Conservation (phyloP, 64 coral and sea anemone genomes). For the Montipora sp. region DNA sequence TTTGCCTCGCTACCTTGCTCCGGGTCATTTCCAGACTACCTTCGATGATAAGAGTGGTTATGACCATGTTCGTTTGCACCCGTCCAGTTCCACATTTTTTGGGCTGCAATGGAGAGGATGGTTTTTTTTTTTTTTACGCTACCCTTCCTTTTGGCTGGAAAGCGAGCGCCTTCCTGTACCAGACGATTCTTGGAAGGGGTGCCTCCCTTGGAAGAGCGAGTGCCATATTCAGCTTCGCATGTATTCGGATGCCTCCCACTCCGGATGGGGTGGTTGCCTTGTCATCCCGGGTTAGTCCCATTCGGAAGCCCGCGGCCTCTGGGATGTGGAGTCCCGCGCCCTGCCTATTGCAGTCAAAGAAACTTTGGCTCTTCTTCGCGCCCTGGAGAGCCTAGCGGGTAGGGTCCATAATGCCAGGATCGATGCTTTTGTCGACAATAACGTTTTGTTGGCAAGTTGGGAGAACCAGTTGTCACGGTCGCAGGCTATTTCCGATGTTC, state of each 20-base stretch:
- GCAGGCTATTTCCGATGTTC: neutral
- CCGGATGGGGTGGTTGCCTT: constrained; percentile 26
- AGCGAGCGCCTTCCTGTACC: too few relatives aligned
- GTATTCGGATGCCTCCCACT: constrained; percentile 15
- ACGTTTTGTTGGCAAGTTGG: constrained; percentile 1
- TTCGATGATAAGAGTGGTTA: too few relatives aligned
- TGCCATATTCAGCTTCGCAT: constrained; percentile 1
- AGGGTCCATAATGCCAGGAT: neutral
- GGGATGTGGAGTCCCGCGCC: neutral
- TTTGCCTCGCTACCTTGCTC: too few relatives aligned
- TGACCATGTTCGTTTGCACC: too few relatives aligned
- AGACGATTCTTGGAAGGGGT: constrained; percentile 23
- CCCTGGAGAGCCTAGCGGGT: neutral
- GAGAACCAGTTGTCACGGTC: constrained; percentile 17
- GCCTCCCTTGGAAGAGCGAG: constrained; percentile 9
- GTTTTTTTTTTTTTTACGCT: neutral
- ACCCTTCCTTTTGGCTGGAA: too few relatives aligned
- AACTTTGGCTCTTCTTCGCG: constrained; percentile 13
- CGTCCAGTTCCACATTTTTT: too few relatives aligned
- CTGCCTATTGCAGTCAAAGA: constrained; percentile 29
- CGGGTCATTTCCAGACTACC: too few relatives aligned
- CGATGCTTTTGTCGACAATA: neutral
- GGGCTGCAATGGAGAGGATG: too few relatives aligned
- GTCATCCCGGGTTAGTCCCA: neutral
- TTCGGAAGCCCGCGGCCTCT: neutral